Conservation (phyloP, 2,113 vertebrate species). For the Lepisosteus osseus region DNA sequence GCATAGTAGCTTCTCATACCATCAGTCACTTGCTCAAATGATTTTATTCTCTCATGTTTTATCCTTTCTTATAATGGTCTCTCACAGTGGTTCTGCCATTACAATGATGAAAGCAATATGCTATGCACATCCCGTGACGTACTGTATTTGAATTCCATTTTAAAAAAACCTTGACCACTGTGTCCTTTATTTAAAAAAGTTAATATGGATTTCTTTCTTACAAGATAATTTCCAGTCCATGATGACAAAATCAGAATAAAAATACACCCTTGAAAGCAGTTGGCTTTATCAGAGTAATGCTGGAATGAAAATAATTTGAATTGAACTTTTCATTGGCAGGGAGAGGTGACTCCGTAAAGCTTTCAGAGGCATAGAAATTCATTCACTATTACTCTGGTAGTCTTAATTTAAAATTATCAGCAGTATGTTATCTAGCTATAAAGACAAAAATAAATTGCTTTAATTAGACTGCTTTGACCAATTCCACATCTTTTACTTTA, state of each 20-base stretch:
- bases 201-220: not conserved
- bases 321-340: not conserved
- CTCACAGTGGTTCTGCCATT: not conserved
- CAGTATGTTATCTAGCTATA: slow-evolving; percentile 71
- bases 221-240: not conserved
- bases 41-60: not conserved
- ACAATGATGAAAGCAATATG: not conserved
- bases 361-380: slow-evolving; percentile 55
- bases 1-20: too few species aligned
- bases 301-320: not conserved
- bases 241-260: not conserved
- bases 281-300: too few species aligned
- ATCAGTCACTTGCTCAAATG: not conserved
- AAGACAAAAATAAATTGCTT: slow-evolving; percentile 74
- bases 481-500: slow-evolving; percentile 64
- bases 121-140: not conserved
- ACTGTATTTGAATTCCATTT: not conserved
- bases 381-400: slow-evolving; percentile 60
- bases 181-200: not conserved
- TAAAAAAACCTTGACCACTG: not conserved
- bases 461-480: slow-evolving; percentile 72
- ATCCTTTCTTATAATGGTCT: not conserved
- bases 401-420: slow-evolving; percentile 75
- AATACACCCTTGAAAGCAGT: not conserved
- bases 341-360: slow-evolving; percentile 26